These are phyloP conservation scores for Lasioglossum vierecki DNA, from an alignment of 2,888 invertebrate genomes.

Conservation along the genomic window DNA sequence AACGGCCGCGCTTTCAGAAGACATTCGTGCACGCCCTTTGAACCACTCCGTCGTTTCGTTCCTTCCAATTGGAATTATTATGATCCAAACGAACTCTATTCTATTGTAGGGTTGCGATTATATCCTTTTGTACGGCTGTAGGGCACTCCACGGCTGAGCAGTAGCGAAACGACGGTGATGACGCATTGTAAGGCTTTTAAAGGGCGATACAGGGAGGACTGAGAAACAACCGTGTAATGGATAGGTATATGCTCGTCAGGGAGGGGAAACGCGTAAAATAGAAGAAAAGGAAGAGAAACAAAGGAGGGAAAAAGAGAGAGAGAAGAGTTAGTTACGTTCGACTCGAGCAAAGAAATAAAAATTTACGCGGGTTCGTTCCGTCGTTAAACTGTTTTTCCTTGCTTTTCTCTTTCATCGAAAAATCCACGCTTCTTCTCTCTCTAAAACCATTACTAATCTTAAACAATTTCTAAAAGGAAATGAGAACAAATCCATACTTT, in stretches of 20 bases:
- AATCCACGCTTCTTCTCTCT: neutral
- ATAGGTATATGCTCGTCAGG: slow-evolving; percentile 76
- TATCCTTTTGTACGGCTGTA: slow-evolving; percentile 83
- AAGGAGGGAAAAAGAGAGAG: neutral
- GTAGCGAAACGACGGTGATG: slow-evolving; percentile 80
- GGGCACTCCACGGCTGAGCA: slow-evolving; percentile 79
- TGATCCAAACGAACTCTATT: slow-evolving; percentile 84
- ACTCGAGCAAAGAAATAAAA: slow-evolving; percentile 47
- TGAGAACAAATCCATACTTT: neutral
- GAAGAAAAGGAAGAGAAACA: slow-evolving; percentile 46
- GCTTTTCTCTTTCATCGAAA: neutral
- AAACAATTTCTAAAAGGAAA: neutral
- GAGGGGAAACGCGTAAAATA: slow-evolving; percentile 34
- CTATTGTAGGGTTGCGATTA: slow-evolving; percentile 84
- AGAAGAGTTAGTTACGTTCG: slow-evolving; percentile 36
- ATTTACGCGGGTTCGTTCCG: slow-evolving; percentile 31
- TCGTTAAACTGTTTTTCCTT: neutral
- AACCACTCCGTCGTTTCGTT: slow-evolving; percentile 67
- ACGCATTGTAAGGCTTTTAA: slow-evolving; percentile 84
- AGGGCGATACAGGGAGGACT: slow-evolving; percentile 73
- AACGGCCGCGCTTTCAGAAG: slow-evolving; percentile 49
- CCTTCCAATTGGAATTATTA: slow-evolving; percentile 83
- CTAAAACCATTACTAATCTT: neutral
- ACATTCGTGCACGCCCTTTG: slow-evolving; percentile 64
- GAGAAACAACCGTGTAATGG: slow-evolving; percentile 78